Evolutionary conservation across 2,113 vertebrate species (phyloP).

Genomic region (Siniperca knerii): DNA sequence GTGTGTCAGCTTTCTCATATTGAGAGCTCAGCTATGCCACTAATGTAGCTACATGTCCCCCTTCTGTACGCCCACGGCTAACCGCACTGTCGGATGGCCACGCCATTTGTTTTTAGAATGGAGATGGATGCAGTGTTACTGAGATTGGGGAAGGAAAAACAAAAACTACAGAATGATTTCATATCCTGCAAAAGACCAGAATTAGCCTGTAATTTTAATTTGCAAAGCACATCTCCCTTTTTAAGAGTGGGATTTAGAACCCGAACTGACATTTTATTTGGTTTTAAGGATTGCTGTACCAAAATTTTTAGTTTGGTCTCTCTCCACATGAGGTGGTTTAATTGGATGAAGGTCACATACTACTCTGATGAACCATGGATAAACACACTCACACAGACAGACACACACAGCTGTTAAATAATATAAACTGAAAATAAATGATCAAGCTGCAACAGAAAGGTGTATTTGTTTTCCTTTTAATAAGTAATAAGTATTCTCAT

Average conservation of each 20-base stretch:
- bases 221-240: slow-evolving; percentile 61
- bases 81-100: slow-evolving; percentile 51
- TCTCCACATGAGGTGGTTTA: slow-evolving; percentile 77
- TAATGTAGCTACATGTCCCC: slow-evolving; percentile 88
- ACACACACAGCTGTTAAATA: slow-evolving; percentile 86
- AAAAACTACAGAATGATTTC: slow-evolving; percentile 84
- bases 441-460: slow-evolving; percentile 87
- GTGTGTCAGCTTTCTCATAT: slow-evolving; percentile 99
- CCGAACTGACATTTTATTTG: slow-evolving; percentile 71
- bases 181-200: slow-evolving; percentile 87
- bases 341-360: slow-evolving; percentile 65
- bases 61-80: slow-evolving; percentile 62
- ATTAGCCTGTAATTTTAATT: slow-evolving; percentile 86
- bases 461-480: slow-evolving; percentile 30
- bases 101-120: slow-evolving; percentile 78
- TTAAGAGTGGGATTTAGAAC: slow-evolving; percentile 64
- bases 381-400: slow-evolving; percentile 49
- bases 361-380: slow-evolving; percentile 65
- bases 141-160: slow-evolving; percentile 81
- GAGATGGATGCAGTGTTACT: slow-evolving; percentile 81
- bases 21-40: slow-evolving; percentile 99
- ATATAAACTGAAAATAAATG: slow-evolving; percentile 95
- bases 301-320: slow-evolving; percentile 83
- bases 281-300: slow-evolving; percentile 83
- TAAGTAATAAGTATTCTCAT: not conserved